Percentiles rank a stretch among this genome's conserved stretches.
These are phyloP conservation scores for Phodopus roborovskii DNA, from an alignment of 2,113 vertebrate genomes.

Conservation along the genomic window DNA sequence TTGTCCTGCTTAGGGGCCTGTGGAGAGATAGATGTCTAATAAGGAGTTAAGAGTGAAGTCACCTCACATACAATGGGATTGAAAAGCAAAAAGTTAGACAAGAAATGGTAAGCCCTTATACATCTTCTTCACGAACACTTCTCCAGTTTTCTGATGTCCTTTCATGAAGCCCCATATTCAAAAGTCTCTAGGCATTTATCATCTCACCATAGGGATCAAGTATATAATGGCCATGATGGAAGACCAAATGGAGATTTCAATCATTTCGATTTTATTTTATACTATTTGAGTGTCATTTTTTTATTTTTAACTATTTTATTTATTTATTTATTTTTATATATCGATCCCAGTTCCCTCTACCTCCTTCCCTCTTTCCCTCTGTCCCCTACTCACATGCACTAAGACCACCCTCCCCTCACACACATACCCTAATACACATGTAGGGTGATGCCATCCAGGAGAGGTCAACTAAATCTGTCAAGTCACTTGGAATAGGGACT, in stretches of 20 bases:
- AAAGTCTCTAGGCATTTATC: background rate
- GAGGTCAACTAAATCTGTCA: too few species aligned
- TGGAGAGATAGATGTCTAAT: background rate
- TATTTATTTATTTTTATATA: too few species aligned
- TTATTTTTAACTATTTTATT: background rate
- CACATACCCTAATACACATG: too few species aligned
- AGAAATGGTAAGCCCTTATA: fast-evolving
- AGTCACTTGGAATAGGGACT: too few species aligned
- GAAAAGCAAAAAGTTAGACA: background rate
- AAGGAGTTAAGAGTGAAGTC: fast-evolving
- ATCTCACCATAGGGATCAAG: background rate
- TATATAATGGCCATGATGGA: background rate
- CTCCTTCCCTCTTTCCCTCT: too few species aligned
- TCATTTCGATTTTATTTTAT: background rate
- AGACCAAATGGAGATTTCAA: background rate
- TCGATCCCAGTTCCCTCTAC: too few species aligned
- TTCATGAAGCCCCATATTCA: background rate
- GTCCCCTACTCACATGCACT: too few species aligned
- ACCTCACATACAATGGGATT: background rate
- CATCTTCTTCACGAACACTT: fast-evolving
- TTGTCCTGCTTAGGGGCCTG: background rate
- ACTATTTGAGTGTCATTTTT: background rate
- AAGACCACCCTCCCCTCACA: too few species aligned
- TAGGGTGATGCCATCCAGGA: too few species aligned
- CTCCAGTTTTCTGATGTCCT: background rate